These are phyloP conservation scores for Deilephila porcellus DNA, from an alignment of 2,888 invertebrate genomes.

Conservation along the genomic window DNA sequence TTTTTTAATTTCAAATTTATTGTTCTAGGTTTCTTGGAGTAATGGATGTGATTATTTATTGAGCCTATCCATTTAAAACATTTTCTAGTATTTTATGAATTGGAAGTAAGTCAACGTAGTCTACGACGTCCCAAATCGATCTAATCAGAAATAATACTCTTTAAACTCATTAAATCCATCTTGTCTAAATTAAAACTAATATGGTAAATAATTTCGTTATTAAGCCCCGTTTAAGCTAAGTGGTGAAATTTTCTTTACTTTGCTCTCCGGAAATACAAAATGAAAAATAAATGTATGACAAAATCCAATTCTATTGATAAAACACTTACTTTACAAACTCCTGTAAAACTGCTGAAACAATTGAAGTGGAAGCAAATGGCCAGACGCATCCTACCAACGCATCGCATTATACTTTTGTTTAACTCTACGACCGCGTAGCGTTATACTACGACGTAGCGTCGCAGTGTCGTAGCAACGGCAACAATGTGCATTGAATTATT, in stretches of 20 bases:
- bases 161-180: too few relatives aligned
- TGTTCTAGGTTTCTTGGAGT: too few relatives aligned
- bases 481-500: not conserved
- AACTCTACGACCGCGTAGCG: conserved; percentile 25
- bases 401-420: conserved; percentile 21
- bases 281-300: not conserved
- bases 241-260: not conserved
- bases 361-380: conserved; percentile 26
- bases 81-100: too few relatives aligned
- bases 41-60: not conserved
- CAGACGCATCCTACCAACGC: conserved; percentile 4
- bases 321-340: not conserved
- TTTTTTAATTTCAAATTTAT: conserved; percentile 5
- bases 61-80: not conserved
- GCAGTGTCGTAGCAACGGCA: not conserved
- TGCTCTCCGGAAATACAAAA: too few relatives aligned
- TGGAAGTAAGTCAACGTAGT: too few relatives aligned
- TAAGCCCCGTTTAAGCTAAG: too few relatives aligned
- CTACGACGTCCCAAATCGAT: too few relatives aligned
- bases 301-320: not conserved
- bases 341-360: conserved; percentile 14
- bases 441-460: conserved; percentile 23
- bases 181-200: too few relatives aligned
- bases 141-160: too few relatives aligned
- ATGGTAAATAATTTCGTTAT: too few relatives aligned